Conservation (phyloP, 2,888 invertebrate species). For the Lissocephala sabroskyi region DNA sequence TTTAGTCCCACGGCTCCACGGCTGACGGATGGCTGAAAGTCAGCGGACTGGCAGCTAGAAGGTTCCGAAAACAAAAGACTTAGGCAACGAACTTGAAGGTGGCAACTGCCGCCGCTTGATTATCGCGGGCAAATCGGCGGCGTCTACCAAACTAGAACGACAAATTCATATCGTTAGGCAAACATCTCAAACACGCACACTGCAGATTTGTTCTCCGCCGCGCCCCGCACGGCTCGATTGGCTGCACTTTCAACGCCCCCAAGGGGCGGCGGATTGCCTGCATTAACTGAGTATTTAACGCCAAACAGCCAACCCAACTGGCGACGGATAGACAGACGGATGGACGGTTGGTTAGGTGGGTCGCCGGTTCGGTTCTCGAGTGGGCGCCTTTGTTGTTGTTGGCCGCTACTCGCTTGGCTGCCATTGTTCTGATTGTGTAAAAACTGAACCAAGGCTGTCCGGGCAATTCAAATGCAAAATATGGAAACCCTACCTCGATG, state of each 20-base stretch:
- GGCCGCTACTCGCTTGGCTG: constrained; percentile 1
- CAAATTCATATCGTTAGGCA: background rate
- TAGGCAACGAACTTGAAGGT: constrained; percentile 41
- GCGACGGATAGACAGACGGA: background rate
- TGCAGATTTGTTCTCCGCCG: background rate
- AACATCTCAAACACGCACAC: constrained; percentile 1
- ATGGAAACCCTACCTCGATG: constrained; percentile 10
- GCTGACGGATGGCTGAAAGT: background rate
- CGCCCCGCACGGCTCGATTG: background rate
- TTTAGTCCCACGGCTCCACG: constrained; percentile 4
- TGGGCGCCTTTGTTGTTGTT: constrained; percentile 5
- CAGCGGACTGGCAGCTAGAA: background rate
- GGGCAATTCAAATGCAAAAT: constrained; percentile 27
- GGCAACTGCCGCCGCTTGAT: background rate
- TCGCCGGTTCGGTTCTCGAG: background rate
- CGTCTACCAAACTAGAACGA: constrained; percentile 5
- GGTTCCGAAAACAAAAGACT: constrained; percentile 33
- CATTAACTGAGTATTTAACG: background rate
- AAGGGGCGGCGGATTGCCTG: background rate
- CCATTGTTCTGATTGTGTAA: constrained; percentile 24
- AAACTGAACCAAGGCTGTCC: constrained; percentile 36
- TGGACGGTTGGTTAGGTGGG: too few relatives aligned
- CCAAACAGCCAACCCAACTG: background rate
- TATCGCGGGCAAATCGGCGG: background rate
- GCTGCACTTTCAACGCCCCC: constrained; percentile 1